Evolutionary conservation across 2,113 vertebrate genomes (phyloP).

Genomic region (Vireo altiloquus): DNA sequence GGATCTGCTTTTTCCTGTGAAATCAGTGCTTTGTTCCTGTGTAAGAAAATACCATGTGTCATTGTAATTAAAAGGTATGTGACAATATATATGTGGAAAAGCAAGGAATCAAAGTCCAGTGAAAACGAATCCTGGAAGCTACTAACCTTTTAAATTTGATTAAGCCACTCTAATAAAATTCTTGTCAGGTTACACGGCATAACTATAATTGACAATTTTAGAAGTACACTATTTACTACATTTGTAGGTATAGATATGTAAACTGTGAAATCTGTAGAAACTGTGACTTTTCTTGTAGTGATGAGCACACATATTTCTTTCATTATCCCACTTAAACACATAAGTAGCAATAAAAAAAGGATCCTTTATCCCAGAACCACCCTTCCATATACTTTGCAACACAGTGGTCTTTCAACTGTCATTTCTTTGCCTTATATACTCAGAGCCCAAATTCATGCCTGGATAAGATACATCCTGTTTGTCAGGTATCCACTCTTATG

Average conservation of each 20-base stretch:
- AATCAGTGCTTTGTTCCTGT: fast-evolving
- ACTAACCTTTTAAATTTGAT: background rate
- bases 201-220: background rate
- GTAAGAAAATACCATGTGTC: background rate
- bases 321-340: background rate
- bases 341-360: background rate
- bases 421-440: background rate
- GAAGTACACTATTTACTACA: background rate
- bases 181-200: background rate
- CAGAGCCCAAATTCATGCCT: background rate
- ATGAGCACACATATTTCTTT: background rate
- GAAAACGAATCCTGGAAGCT: background rate
- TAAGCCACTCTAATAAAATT: background rate
- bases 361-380: background rate
- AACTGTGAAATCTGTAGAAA: background rate
- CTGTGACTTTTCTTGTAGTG: background rate
- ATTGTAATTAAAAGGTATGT: background rate
- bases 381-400: background rate
- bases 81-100: background rate
- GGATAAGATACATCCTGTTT: background rate
- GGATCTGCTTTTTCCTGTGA: background rate
- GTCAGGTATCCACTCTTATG: background rate
- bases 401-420: background rate
- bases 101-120: background rate
- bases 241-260: background rate